phyloP scores from a whole-genome alignment of 2,113 vertebrate species.

The Myrmecobius fasciatus region DNA sequence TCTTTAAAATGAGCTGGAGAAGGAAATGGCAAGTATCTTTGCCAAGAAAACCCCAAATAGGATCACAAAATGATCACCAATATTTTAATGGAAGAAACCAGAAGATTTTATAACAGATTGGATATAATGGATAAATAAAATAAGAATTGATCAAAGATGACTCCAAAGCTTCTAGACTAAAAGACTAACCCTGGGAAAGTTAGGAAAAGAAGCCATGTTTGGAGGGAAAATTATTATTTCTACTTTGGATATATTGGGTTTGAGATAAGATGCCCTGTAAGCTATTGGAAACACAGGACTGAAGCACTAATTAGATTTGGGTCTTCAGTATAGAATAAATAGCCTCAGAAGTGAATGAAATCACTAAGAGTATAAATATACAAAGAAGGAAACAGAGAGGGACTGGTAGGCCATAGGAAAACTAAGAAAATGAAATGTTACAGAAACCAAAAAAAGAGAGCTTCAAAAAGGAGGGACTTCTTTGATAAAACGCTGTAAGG shows the following conservation, averaged over 20 bases:
- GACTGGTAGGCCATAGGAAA: background rate
- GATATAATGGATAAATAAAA: background rate
- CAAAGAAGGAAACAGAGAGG: background rate
- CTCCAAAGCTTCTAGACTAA: no score
- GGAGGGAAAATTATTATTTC: no score
- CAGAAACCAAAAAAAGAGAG: background rate
- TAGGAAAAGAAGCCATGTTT: no score
- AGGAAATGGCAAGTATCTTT: background rate
- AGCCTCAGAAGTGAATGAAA: no score
- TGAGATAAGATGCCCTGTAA: no score
- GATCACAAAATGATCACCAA: background rate
- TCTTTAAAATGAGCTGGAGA: background rate
- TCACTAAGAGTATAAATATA: background rate
- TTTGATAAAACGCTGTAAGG: background rate
- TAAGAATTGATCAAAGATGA: no score
- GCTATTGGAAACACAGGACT: no score
- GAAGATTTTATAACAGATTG: conserved; percentile 20
- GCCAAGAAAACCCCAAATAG: background rate
- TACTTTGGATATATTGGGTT: no score
- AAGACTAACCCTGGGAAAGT: no score
- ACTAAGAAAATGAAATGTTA: background rate
- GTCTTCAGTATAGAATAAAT: no score
- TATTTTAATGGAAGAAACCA: background rate
- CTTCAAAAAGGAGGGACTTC: background rate
- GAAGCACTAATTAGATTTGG: no score